These are phyloP conservation scores for Dasypolia templi DNA, from an alignment of 2,888 invertebrate species.

Conservation along the genomic window DNA sequence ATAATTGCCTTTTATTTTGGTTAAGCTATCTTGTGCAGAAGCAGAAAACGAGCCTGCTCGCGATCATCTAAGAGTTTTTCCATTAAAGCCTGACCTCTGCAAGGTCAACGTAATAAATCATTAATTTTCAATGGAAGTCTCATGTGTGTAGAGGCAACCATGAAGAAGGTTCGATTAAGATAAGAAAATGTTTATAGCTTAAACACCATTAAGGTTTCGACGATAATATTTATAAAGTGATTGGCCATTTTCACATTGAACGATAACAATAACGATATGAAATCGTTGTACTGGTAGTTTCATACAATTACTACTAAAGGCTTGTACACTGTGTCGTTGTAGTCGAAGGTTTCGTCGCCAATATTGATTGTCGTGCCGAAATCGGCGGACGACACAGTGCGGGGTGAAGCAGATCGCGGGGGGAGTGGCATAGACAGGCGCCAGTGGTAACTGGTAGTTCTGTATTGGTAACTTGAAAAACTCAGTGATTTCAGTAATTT, in stretches of 20 bases:
- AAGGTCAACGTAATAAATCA: slow-evolving; percentile 3
- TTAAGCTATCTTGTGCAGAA: not conserved
- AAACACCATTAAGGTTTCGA: slow-evolving; percentile 1
- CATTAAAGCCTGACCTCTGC: not conserved
- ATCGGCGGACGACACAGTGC: no score
- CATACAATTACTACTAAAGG: no score
- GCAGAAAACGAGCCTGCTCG: not conserved
- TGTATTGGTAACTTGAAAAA: no score
- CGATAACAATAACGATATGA: no score
- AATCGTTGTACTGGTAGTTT: no score
- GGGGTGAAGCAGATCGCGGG: no score
- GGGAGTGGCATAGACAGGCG: no score
- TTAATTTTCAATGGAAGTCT: slow-evolving; percentile 5
- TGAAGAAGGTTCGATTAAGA: slow-evolving; percentile 31
- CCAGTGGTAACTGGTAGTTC: no score
- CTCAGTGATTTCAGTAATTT: not conserved
- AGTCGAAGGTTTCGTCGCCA: no score
- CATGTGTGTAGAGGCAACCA: not conserved
- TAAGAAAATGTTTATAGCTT: slow-evolving; percentile 27
- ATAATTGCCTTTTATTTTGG: not conserved
- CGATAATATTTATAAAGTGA: slow-evolving; percentile 11
- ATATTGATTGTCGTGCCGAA: no score
- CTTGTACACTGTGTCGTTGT: no score
- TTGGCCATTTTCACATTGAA: no score
- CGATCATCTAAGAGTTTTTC: not conserved